A percentile compares a stretch with the other conserved stretches of the same genome.
phyloP scores from a whole-genome alignment of 2,888 invertebrate genomes.

The Malachius bipustulatus region DNA sequence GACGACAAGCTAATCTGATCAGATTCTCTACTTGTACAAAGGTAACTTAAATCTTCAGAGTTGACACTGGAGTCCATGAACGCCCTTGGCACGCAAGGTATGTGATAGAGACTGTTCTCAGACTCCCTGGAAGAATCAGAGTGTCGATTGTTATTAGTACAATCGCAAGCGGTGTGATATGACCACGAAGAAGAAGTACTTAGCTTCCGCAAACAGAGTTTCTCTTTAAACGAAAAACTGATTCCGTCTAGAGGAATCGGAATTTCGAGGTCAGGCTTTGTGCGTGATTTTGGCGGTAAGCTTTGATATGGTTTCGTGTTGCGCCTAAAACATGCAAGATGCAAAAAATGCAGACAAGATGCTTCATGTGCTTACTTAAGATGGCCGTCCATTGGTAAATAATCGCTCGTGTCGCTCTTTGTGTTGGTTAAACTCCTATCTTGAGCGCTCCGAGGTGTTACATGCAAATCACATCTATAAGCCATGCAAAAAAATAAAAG shows the following conservation, averaged over 20 bases:
- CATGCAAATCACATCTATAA: constrained; percentile 2
- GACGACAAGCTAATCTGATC: constrained; percentile 52
- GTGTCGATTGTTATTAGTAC: background rate
- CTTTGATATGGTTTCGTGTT: constrained; percentile 32
- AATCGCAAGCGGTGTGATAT: constrained; percentile 22
- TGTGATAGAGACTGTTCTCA: constrained; percentile 46
- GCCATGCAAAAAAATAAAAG: background rate
- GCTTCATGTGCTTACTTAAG: constrained; percentile 1
- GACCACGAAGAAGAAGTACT: constrained; percentile 28
- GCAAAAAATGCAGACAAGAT: background rate
- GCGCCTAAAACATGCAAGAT: constrained; percentile 32
- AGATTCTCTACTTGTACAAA: constrained; percentile 42
- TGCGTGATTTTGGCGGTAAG: constrained; percentile 30
- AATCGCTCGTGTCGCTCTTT: background rate
- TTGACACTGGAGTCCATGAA: constrained; percentile 45
- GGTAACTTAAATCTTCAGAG: constrained; percentile 42
- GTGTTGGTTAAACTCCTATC: background rate
- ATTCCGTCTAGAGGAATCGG: constrained; percentile 33
- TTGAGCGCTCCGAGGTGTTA: background rate
- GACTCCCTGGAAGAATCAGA: constrained; percentile 40
- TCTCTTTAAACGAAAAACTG: constrained; percentile 33
- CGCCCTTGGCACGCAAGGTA: constrained; percentile 43
- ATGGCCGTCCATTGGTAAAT: background rate
- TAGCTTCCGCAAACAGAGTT: constrained; percentile 25
- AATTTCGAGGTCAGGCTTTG: constrained; percentile 28